phyloP scores from a whole-genome alignment of 2,888 invertebrate species.

The Hermodice carunculata region DNA sequence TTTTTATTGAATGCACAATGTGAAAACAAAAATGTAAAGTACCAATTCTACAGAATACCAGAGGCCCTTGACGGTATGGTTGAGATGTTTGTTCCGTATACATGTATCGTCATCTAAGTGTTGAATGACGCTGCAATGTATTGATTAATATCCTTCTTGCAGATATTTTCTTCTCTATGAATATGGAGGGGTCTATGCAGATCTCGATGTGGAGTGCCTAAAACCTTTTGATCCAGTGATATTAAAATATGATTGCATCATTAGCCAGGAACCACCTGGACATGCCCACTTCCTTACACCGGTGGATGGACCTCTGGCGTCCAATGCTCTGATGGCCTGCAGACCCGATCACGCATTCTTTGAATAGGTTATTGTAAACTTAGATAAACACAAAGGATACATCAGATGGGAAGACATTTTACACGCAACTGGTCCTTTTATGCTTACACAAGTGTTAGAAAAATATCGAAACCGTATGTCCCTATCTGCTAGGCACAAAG shows the following conservation, averaged over 20 bases:
- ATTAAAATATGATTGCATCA: slow-evolving; percentile 22
- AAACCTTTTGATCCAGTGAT: slow-evolving; percentile 45
- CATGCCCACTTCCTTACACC: slow-evolving; percentile 33
- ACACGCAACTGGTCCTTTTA: slow-evolving; percentile 33
- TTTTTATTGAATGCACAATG: too few relatives aligned
- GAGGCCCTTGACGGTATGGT: not conserved
- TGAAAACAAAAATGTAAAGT: too few relatives aligned
- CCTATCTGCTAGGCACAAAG: not conserved
- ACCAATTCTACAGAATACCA: not conserved
- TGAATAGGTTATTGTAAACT: slow-evolving; percentile 11
- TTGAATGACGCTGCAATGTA: not conserved
- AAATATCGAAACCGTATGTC: not conserved
- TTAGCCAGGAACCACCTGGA: slow-evolving; percentile 36
- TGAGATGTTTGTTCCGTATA: too few relatives aligned
- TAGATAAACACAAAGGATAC: slow-evolving; percentile 20
- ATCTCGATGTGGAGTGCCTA: slow-evolving; percentile 63
- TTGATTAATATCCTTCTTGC: not conserved
- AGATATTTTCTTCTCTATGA: slow-evolving; percentile 63
- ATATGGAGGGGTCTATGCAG: slow-evolving; percentile 64
- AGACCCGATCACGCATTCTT: slow-evolving; percentile 32
- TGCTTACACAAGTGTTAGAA: slow-evolving; percentile 32
- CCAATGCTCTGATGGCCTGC: slow-evolving; percentile 40
- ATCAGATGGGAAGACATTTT: slow-evolving; percentile 27
- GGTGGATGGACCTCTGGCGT: slow-evolving; percentile 24
- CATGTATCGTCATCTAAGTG: not conserved